These are phyloP conservation scores for Drosophila navojoa DNA, from an alignment of 1,140 invertebrate genomes.

Conservation along the genomic window DNA sequence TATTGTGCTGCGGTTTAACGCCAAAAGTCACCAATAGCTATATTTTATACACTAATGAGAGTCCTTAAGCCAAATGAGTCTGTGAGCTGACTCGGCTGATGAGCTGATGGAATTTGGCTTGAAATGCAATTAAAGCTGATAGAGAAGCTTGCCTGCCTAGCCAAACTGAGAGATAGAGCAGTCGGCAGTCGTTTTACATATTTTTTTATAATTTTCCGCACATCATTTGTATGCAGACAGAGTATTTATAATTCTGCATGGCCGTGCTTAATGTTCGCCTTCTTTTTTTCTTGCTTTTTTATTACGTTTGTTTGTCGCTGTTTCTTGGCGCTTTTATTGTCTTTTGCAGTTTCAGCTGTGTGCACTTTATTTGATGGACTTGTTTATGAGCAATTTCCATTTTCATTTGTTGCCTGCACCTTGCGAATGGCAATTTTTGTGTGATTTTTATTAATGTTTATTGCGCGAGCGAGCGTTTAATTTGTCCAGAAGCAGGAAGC, in stretches of 20 bases:
- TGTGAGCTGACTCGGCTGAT: background rate
- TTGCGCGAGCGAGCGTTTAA: slow-evolving; percentile 67
- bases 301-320: slow-evolving; percentile 6
- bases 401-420: slow-evolving; percentile 50
- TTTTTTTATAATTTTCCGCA: no score
- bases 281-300: slow-evolving; percentile 11
- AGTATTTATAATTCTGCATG: background rate
- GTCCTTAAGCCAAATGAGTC: background rate
- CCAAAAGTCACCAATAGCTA: slow-evolving; percentile 64
- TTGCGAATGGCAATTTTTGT: slow-evolving; percentile 65
- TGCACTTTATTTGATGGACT: slow-evolving; percentile 82
- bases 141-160: no score
- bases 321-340: slow-evolving; percentile 23
- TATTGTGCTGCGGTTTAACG: slow-evolving; percentile 75
- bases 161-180: no score
- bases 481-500: slow-evolving; percentile 39
- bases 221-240: background rate
- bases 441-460: slow-evolving; percentile 80
- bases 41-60: slow-evolving; percentile 9
- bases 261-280: background rate
- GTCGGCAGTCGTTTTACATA: no score
- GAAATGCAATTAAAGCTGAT: no score
- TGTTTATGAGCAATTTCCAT: slow-evolving; percentile 76
- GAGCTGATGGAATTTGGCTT: no score
- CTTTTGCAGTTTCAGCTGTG: slow-evolving; percentile 53